Evolutionary conservation across 2,888 invertebrate genomes (phyloP).

Genomic region (Diaprepes abbreviatus): DNA sequence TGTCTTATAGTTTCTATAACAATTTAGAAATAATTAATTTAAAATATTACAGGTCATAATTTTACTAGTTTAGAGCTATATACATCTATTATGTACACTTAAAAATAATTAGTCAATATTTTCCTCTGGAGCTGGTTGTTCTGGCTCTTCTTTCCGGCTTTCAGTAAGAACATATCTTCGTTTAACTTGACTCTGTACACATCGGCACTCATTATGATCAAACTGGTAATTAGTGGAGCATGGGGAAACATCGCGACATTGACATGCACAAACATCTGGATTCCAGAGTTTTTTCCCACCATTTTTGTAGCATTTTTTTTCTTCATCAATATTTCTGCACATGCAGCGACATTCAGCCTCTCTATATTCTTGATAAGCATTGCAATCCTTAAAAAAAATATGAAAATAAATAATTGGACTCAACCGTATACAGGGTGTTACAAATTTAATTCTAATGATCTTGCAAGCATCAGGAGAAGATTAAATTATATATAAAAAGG

Average conservation of each 20-base stretch:
- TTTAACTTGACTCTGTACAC: slow-evolving; percentile 60
- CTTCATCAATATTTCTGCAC: slow-evolving; percentile 74
- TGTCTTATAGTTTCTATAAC: no score
- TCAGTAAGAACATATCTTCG: slow-evolving; percentile 44
- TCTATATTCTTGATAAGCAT: slow-evolving; percentile 72
- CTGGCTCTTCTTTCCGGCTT: slow-evolving; percentile 33
- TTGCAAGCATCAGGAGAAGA: no score
- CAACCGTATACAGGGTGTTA: no score
- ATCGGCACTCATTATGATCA: slow-evolving; percentile 73
- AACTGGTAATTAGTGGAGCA: slow-evolving; percentile 76
- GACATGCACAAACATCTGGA: slow-evolving; percentile 72
- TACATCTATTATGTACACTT: neutral
- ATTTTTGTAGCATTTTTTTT: slow-evolving; percentile 71
- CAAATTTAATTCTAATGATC: no score
- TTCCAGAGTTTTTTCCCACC: slow-evolving; percentile 74
- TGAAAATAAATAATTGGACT: no score
- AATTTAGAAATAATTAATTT: no score
- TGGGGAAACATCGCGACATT: slow-evolving; percentile 70
- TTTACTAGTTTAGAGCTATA: neutral
- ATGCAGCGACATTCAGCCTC: slow-evolving; percentile 73
- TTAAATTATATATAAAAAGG: no score
- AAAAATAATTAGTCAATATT: neutral
- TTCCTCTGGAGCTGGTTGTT: slow-evolving; percentile 10
- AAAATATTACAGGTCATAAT: no score
- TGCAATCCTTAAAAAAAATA: slow-evolving; percentile 73